phyloP scores from a whole-genome alignment of 2,888 invertebrate genomes.

The Orthosia cruda region DNA sequence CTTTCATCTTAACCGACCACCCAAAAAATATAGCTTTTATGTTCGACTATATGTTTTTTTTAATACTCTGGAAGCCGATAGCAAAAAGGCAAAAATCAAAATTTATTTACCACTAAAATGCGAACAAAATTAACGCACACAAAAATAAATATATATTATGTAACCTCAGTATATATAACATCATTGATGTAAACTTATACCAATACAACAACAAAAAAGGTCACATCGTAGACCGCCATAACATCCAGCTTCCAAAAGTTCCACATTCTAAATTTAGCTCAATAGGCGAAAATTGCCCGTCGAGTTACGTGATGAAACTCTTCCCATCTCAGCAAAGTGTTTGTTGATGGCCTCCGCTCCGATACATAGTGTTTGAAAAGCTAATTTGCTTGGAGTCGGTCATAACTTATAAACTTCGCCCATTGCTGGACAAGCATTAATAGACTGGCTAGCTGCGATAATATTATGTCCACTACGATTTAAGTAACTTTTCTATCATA shows the following conservation, averaged over 20 bases:
- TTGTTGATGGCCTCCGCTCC: slow-evolving; percentile 26
- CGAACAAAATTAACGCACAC: too few species aligned
- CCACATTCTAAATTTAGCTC: slow-evolving; percentile 23
- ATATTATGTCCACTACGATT: slow-evolving; percentile 50
- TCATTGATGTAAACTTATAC: not conserved
- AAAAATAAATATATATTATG: too few species aligned
- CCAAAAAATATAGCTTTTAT: too few species aligned
- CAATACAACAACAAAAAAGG: not conserved
- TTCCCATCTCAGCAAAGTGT: slow-evolving; percentile 17
- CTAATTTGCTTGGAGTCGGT: slow-evolving; percentile 52
- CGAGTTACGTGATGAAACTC: slow-evolving; percentile 33
- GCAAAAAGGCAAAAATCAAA: too few species aligned
- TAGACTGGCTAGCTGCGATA: slow-evolving; percentile 47
- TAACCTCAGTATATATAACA: too few species aligned
- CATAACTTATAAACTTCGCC: slow-evolving; percentile 60
- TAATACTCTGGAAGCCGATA: too few species aligned
- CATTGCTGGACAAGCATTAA: slow-evolving; percentile 45
- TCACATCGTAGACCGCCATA: not conserved
- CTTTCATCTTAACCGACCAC: too few species aligned
- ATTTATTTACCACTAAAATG: too few species aligned
- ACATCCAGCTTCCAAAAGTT: not conserved
- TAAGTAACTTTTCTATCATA: slow-evolving; percentile 54
- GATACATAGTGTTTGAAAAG: slow-evolving; percentile 53
- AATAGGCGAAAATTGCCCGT: slow-evolving; percentile 25
- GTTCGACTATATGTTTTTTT: too few species aligned